Base-by-base conservation (phyloP, 2,113 vertebrate genomes). In the Sylvia atricapilla region DNA sequence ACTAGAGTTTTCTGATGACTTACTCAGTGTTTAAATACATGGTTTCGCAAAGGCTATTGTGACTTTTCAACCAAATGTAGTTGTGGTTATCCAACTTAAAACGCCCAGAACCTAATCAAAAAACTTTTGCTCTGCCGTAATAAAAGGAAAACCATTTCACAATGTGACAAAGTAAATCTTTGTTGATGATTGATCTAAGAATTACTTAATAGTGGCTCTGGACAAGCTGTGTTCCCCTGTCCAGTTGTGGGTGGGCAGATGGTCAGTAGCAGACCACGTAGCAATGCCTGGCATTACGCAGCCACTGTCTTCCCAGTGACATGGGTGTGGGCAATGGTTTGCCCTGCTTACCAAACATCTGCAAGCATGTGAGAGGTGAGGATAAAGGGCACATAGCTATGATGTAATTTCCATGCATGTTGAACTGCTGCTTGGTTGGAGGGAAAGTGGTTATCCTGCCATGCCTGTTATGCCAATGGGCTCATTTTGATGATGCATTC, bases 321-420 rank as follows among this genome's bases (percentile, higher is more conserved):
- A 12, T 11, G 50, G 5, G 18, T 39, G n/a, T 5, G 4, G 60
- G 62, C 59, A 53, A 0, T 18, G 43, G 11, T 89, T 80, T 68
- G 39, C 58, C 47, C 39, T 68, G 39, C 77, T 75, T 77, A 43
- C 49, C 27, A 69, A 84, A 67, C 15, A 3, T 84, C 76, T 67
- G 49, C 50, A 66, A 46, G 46, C 53, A 17, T 66, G 7, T 62
- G 74, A 96, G 83, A 88, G 90, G 87, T 89, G 82, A 88, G 47
- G 52, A 52, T 59, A 73, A 85, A 92, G 87, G 78, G n/a, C 81
- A 79, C 7, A 5, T 9, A 62, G 58, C 35, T 94, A 22, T 83
- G 91, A 17, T 25, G 7, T 83, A 70, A 84, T 93, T 95, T 47
- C 46, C 82, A 4, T 83, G 59, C 56, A 22, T 1, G 6, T 3